Conservation (phyloP, 2,797 vertebrate species). For the Arctocebus calabarensis region DNA sequence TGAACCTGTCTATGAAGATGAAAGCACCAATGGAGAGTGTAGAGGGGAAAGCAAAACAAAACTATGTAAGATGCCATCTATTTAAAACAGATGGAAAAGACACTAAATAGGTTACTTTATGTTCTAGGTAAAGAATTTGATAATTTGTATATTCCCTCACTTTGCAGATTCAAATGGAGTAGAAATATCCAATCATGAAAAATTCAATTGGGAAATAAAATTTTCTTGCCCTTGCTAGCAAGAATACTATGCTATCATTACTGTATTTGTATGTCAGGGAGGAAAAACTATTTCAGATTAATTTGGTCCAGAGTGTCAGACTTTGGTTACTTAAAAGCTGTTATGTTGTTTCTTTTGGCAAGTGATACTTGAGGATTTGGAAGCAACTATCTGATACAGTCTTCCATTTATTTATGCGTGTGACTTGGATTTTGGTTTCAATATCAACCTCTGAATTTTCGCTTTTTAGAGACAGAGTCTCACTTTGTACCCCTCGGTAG, state of each 20-base stretch:
- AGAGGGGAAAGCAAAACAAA: background rate
- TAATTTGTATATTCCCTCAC: conserved; percentile 12
- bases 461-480: no score
- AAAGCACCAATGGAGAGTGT: conserved; percentile 17
- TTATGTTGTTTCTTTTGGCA: conserved; percentile 64
- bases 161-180: conserved; percentile 46
- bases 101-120: background rate
- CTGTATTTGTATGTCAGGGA: background rate
- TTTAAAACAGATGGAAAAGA: conserved; percentile 58
- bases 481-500: no score
- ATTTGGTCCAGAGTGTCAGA: conserved; percentile 27
- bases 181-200: conserved; percentile 55
- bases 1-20: conserved; percentile 35
- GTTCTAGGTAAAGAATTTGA: background rate
- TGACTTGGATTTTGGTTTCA: conserved; percentile 68
- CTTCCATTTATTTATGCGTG: conserved; percentile 57
- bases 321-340: conserved; percentile 53
- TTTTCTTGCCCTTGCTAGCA: conserved; percentile 24
- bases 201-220: conserved; percentile 31
- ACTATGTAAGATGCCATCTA: conserved; percentile 33
- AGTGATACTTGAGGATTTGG: conserved; percentile 44
- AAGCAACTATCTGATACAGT: conserved; percentile 51
- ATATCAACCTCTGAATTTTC: no score
- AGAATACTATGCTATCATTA: conserved; percentile 2
- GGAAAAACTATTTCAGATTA: conserved; percentile 23